phyloP scores from a whole-genome alignment of 2,888 invertebrate species.

The Morpho deidamia region DNA sequence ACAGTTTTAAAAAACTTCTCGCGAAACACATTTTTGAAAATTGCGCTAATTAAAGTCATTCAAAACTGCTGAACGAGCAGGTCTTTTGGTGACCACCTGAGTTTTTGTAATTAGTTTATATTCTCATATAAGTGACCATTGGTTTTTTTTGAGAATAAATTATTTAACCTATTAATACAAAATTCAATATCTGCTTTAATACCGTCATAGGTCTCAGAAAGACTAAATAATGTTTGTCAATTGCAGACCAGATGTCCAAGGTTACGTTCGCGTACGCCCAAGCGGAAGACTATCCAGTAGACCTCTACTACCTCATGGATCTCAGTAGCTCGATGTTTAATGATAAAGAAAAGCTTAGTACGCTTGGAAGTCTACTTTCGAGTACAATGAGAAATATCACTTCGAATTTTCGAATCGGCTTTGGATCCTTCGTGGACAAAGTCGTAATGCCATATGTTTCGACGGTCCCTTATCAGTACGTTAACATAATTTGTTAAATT shows the following conservation, averaged over 20 bases:
- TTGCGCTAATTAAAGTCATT: too few relatives aligned
- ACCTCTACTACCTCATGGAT: conserved; percentile 99
- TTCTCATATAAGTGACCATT: too few relatives aligned
- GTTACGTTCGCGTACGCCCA: conserved; percentile 88
- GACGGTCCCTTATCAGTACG: conserved; percentile 93
- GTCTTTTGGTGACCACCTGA: too few relatives aligned
- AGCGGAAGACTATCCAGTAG: conserved; percentile 97
- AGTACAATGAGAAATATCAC: conserved; percentile 95
- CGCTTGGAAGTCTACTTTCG: conserved; percentile 89
- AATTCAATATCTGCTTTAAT: too few relatives aligned
- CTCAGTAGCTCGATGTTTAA: conserved; percentile 99
- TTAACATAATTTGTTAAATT: too few relatives aligned
- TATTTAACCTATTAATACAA: too few relatives aligned
- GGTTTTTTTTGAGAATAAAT: too few relatives aligned
- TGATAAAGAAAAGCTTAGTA: conserved; percentile 96
- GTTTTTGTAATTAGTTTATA: too few relatives aligned
- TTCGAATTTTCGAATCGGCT: conserved; percentile 93
- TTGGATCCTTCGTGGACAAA: conserved; percentile 98
- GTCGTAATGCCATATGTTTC: conserved; percentile 98
- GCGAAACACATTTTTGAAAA: too few relatives aligned
- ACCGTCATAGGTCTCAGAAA: too few relatives aligned
- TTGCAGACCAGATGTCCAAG: conserved; percentile 86
- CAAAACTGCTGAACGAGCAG: too few relatives aligned
- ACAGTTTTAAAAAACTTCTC: too few relatives aligned
- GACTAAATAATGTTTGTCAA: background rate